phyloP scores from a whole-genome alignment of 2,797 vertebrate genomes.

The Percopsis omiscomaycus region DNA sequence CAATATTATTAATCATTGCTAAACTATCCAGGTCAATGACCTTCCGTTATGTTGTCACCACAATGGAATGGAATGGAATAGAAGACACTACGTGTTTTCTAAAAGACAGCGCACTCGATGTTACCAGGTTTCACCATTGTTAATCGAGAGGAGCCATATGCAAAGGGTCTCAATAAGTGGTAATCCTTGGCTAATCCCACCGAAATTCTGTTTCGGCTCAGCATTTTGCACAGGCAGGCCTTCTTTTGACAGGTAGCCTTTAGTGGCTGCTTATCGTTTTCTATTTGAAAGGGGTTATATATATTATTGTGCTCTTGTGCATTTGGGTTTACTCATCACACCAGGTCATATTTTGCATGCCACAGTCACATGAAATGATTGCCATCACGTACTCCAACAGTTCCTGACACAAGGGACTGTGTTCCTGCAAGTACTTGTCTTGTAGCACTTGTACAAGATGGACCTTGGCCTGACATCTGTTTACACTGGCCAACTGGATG shows the following conservation, averaged over 20 bases:
- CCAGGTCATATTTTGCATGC: constrained; percentile 50
- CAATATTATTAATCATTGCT: neutral
- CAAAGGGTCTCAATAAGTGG: constrained; percentile 19
- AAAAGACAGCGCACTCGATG: neutral
- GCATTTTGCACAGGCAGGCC: constrained; percentile 15
- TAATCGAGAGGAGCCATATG: constrained; percentile 44
- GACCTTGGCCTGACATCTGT: constrained; percentile 59
- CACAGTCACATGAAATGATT: constrained; percentile 62
- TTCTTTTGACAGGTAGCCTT: neutral
- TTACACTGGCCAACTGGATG: constrained; percentile 43
- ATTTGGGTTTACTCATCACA: constrained; percentile 34
- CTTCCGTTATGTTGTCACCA: neutral
- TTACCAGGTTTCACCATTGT: constrained; percentile 11
- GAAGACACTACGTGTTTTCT: neutral
- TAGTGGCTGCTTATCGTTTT: constrained; percentile 15
- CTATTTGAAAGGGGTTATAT: neutral
- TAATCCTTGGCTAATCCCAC: constrained; percentile 57
- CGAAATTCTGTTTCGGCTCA: constrained; percentile 37
- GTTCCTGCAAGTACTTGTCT: constrained; percentile 54
- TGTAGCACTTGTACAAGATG: constrained; percentile 32
- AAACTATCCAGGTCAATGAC: neutral
- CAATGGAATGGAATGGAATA: neutral
- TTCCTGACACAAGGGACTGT: constrained; percentile 37
- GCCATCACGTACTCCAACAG: constrained; percentile 38
- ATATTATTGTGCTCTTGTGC: neutral